Conservation (phyloP, 2,888 invertebrate genomes). For the Tyria jacobaeae region DNA sequence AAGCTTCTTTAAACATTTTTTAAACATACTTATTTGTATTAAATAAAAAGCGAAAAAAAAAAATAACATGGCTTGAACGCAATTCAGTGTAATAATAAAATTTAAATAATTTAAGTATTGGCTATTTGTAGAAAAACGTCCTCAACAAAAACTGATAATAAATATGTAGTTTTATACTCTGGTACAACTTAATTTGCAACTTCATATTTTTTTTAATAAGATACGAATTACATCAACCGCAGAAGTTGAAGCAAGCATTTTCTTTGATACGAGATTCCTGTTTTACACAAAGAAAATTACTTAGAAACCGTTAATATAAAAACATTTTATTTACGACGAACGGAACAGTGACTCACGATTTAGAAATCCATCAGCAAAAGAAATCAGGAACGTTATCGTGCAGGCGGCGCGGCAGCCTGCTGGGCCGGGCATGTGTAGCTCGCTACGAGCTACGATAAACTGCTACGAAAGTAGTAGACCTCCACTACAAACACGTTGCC, state of each 20-base stretch:
- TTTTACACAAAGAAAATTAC: not conserved
- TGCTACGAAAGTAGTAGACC: conserved; percentile 21
- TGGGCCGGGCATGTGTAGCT: conserved; percentile 10
- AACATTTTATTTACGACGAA: not conserved
- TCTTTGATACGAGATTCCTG: not conserved
- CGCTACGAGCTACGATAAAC: conserved; percentile 23
- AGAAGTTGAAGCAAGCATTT: not conserved
- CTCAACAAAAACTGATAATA: too few relatives aligned
- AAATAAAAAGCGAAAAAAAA: too few relatives aligned
- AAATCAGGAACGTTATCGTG: not conserved
- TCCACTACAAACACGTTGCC: conserved; percentile 3
- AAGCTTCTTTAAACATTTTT: too few relatives aligned
- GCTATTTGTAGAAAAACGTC: too few relatives aligned
- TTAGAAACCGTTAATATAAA: not conserved
- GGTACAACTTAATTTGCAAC: too few relatives aligned
- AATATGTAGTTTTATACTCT: too few relatives aligned
- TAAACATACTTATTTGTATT: too few relatives aligned
- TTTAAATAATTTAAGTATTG: too few relatives aligned
- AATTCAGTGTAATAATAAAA: too few relatives aligned
- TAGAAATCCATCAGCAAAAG: not conserved
- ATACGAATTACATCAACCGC: not conserved
- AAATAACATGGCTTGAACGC: too few relatives aligned
- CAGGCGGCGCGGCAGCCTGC: not conserved
- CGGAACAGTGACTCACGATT: conserved; percentile 15
- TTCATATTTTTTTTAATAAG: not conserved